Evolutionary conservation across 2,113 vertebrate genomes (phyloP).

Genomic region (Sphaerodactylus townsendi): DNA sequence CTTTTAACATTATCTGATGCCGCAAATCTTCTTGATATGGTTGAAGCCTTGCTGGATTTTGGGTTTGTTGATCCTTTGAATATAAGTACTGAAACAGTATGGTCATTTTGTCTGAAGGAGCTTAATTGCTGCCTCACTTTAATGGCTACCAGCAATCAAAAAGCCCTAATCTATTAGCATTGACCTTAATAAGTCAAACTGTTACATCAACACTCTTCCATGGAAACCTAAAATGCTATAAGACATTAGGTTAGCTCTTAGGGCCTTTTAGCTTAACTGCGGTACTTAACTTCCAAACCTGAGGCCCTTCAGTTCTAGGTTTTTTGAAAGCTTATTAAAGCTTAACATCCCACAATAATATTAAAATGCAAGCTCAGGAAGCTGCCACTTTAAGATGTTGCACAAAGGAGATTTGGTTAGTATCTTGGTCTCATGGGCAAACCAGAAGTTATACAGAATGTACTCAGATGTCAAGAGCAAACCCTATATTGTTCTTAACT

Average conservation of each 20-base stretch:
- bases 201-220: constrained; percentile 28
- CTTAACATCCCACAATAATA: constrained; percentile 24
- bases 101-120: constrained; percentile 21
- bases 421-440: neutral
- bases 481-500: too few species aligned
- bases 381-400: too few species aligned
- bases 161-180: constrained; percentile 22
- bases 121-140: constrained; percentile 46
- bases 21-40: too few species aligned
- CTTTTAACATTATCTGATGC: too few species aligned
- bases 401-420: neutral
- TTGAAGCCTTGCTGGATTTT: neutral
- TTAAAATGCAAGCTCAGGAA: constrained; percentile 8
- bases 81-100: constrained; percentile 22
- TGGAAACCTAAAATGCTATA: constrained; percentile 52
- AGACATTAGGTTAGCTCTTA: constrained; percentile 37
- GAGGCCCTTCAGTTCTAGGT: too few species aligned
- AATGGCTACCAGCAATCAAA: constrained; percentile 42
- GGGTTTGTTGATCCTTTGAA: neutral
- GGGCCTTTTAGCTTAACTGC: too few species aligned
- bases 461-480: too few species aligned
- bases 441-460: neutral
- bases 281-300: too few species aligned
- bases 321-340: neutral
- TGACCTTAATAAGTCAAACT: constrained; percentile 49